Conservation (phyloP, 2,113 vertebrate genomes). For the Pluvialis apricaria region DNA sequence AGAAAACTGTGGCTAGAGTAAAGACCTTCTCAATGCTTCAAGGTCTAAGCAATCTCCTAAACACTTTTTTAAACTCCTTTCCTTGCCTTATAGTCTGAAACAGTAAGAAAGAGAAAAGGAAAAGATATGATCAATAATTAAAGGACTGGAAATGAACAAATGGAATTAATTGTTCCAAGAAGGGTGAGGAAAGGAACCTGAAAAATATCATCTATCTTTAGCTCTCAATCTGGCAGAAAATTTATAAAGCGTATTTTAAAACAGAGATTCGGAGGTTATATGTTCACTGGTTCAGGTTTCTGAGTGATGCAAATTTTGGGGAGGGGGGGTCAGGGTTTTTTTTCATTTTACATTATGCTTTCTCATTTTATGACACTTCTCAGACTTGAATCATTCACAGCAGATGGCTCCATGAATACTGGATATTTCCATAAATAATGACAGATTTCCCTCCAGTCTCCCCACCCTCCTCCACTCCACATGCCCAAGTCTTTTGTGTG, state of each 20-base stretch:
- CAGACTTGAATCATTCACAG: slow-evolving; percentile 52
- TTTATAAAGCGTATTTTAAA: slow-evolving; percentile 24
- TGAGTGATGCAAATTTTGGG: neutral
- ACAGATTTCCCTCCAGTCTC: slow-evolving; percentile 52
- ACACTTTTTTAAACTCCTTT: neutral
- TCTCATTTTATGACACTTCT: slow-evolving; percentile 50
- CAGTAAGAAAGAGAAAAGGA: slow-evolving; percentile 2
- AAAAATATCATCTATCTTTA: slow-evolving; percentile 46
- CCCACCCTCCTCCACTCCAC: slow-evolving; percentile 54
- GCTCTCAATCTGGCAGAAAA: slow-evolving; percentile 31
- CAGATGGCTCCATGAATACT: slow-evolving; percentile 58
- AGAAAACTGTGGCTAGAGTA: neutral
- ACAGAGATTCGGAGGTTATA: neutral
- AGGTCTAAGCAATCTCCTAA: neutral
- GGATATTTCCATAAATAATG: slow-evolving; percentile 65
- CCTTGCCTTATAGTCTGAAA: neutral
- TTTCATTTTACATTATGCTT: slow-evolving; percentile 29
- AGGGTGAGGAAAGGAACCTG: slow-evolving; percentile 9
- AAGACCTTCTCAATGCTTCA: neutral
- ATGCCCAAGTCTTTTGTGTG: slow-evolving; percentile 54
- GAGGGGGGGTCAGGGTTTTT: neutral
- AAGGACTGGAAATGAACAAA: slow-evolving; percentile 43
- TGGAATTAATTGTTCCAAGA: slow-evolving; percentile 38
- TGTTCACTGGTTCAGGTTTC: slow-evolving; percentile 9
- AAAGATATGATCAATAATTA: slow-evolving; percentile 31